Percentiles rank a stretch among this genome's conserved stretches.
These are phyloP conservation scores for Camponotus pennsylvanicus DNA, from an alignment of 1,140 invertebrate species.

Conservation along the genomic window DNA sequence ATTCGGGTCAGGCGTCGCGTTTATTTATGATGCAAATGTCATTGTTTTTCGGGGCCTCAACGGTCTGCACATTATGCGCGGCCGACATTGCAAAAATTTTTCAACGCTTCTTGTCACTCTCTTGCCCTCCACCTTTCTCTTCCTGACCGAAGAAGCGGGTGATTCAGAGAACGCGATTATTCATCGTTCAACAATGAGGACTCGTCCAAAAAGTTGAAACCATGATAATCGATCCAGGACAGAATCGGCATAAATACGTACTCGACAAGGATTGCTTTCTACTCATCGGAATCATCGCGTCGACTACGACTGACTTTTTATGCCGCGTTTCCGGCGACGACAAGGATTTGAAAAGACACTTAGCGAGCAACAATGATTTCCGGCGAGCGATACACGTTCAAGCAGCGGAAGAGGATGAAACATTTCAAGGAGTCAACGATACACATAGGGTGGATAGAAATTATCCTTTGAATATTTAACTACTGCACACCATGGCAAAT, in stretches of 20 bases:
- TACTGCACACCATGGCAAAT: not conserved
- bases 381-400: constrained; percentile 17
- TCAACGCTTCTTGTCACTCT: not conserved
- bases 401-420: not conserved
- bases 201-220: constrained; percentile 51
- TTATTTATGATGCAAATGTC: constrained; percentile 78
- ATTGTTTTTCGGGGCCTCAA: constrained; percentile 74
- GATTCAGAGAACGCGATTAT: constrained; percentile 74
- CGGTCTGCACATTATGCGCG: constrained; percentile 63
- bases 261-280: constrained; percentile 34
- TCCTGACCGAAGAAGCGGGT: constrained; percentile 25
- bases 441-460: constrained; percentile 7
- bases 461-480: constrained; percentile 11
- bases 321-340: constrained; percentile 71
- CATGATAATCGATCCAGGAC: constrained; percentile 38
- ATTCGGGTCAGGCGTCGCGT: constrained; percentile 63
- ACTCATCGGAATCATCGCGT: not conserved
- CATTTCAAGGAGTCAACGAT: constrained; percentile 25
- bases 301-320: constrained; percentile 1
- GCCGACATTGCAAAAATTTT: constrained; percentile 65
- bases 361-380: constrained; percentile 48
- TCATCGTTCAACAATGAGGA: constrained; percentile 69
- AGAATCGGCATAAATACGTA: constrained; percentile 20
- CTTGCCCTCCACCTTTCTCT: not conserved
- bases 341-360: constrained; percentile 73